These are phyloP conservation scores for Lytechinus pictus DNA, from an alignment of 35 echinoderm and acorn worm genomes.

Conservation along the genomic window DNA sequence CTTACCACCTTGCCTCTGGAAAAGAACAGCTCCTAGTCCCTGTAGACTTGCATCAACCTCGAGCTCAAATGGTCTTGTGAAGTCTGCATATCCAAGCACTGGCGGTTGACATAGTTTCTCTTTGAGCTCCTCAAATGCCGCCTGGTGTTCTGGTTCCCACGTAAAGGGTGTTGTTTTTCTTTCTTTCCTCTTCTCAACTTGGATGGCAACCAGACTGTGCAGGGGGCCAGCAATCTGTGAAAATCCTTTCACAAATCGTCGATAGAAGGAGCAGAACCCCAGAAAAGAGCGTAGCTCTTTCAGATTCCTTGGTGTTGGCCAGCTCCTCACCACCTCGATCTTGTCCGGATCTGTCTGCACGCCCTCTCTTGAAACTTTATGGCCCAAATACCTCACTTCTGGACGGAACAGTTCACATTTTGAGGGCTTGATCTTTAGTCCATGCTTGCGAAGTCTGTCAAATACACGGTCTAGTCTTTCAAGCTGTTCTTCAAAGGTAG, in stretches of 20 bases:
- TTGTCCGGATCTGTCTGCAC: too few species aligned
- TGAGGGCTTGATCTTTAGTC: constrained; percentile 65
- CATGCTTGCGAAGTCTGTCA: constrained; percentile 49
- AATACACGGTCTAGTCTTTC: constrained; percentile 42
- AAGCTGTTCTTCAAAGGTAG: constrained; percentile 46
- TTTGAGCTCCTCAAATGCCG: constrained; percentile 67
- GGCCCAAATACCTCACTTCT: constrained; percentile 68
- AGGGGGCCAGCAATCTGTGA: constrained; percentile 59
- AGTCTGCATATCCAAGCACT: constrained; percentile 78
- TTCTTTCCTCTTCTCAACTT: not conserved
- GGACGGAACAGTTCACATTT: constrained; percentile 56
- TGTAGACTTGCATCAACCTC: constrained; percentile 63
- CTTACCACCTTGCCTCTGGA: constrained; percentile 57
- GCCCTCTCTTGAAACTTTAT: too few species aligned
- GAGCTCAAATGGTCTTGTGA: constrained; percentile 53
- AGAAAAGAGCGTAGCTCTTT: constrained; percentile 64
- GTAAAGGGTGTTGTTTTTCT: not conserved
- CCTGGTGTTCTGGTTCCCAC: constrained; percentile 61
- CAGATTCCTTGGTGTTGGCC: too few species aligned
- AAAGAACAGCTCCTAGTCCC: constrained; percentile 66
- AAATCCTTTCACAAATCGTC: constrained; percentile 65
- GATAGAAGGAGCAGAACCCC: constrained; percentile 59
- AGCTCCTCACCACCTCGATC: too few species aligned
- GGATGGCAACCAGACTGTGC: not conserved
- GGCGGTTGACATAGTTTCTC: constrained; percentile 56